phyloP scores from a whole-genome alignment of 2,797 vertebrate genomes.

The Valencia hispanica region DNA sequence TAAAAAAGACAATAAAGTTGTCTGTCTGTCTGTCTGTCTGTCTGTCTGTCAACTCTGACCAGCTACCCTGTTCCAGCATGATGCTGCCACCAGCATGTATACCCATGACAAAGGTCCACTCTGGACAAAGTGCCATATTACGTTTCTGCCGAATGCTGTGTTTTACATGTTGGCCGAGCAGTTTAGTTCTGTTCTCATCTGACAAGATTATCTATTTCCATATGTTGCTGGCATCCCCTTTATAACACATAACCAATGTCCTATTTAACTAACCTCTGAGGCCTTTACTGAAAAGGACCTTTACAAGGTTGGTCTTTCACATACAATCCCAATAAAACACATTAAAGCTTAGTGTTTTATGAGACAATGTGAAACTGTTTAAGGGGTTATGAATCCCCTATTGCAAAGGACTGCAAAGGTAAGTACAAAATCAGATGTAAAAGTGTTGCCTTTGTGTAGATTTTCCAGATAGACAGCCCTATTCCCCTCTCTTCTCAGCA shows the following conservation, averaged over 20 bases:
- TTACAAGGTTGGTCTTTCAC: background rate
- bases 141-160: background rate
- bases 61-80: background rate
- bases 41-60: background rate
- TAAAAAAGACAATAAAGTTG: too few species aligned
- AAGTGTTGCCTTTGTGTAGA: slow-evolving; percentile 30
- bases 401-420: background rate
- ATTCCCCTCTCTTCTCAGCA: slow-evolving; percentile 41
- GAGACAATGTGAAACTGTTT: background rate
- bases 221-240: background rate
- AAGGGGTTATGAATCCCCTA: background rate
- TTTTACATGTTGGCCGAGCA: background rate
- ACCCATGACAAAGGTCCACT: background rate
- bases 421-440: slow-evolving; percentile 1
- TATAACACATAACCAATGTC: background rate
- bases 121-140: background rate
- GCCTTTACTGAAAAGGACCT: background rate
- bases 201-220: too few species aligned
- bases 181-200: background rate
- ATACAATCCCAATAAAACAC: background rate
- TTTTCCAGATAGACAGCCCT: slow-evolving; percentile 48
- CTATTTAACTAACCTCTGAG: background rate
- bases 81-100: background rate
- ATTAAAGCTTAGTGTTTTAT: background rate
- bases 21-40: too few species aligned